Percentiles rank a stretch among this genome's conserved stretches.
Conservation (phyloP, 2,113 vertebrate species). For the Noturus placidus region DNA sequence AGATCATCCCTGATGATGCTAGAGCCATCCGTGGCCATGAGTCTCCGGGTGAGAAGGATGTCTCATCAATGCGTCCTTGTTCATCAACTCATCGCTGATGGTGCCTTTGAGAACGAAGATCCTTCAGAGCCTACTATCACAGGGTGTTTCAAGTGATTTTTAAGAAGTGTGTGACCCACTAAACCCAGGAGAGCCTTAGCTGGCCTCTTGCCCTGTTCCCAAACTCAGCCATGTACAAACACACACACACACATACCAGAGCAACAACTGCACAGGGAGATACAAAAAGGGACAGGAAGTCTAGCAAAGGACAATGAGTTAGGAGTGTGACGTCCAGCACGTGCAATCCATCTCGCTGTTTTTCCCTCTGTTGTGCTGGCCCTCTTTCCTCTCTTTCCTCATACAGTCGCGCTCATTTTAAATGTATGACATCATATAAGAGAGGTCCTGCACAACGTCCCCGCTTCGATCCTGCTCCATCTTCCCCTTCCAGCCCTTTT, state of each 20-base stretch:
- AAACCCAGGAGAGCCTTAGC: constrained; percentile 39
- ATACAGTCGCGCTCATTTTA: constrained; percentile 1
- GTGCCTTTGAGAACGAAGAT: background rate
- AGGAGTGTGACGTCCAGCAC: constrained; percentile 32
- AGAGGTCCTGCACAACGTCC: background rate
- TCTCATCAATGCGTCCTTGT: background rate
- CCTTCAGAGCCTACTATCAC: constrained; percentile 13
- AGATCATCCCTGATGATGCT: background rate
- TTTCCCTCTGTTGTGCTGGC: background rate
- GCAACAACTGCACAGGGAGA: constrained; percentile 43
- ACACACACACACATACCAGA: constrained; percentile 35
- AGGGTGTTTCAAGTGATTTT: constrained; percentile 27
- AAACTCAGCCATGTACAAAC: constrained; percentile 25
- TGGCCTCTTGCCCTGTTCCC: constrained; percentile 49
- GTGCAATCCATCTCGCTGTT: constrained; percentile 30
- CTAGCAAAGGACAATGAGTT: constrained; percentile 43
- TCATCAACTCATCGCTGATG: background rate
- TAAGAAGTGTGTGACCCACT: constrained; percentile 32
- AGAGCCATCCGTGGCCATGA: background rate
- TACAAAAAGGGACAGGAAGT: constrained; percentile 48
- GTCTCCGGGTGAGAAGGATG: background rate
- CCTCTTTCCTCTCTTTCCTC: constrained; percentile 15
- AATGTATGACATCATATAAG: constrained; percentile 28
- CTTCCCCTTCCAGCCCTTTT: background rate
- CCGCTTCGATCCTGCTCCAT: background rate